Conservation (phyloP, 1,140 invertebrate genomes). For the Drosophila parvula region DNA sequence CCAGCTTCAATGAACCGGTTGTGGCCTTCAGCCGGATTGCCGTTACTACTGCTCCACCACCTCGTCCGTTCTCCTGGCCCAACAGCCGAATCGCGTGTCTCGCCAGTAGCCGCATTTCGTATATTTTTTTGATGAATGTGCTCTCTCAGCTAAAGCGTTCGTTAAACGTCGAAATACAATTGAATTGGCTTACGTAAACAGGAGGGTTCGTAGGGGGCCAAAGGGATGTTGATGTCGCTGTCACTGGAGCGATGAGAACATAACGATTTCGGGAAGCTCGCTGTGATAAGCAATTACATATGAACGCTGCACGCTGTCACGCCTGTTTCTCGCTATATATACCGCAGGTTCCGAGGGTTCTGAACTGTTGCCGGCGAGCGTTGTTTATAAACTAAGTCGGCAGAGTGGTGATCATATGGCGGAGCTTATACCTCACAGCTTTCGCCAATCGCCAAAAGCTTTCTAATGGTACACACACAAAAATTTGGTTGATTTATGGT, state of each 20-base stretch:
- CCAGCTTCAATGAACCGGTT: conserved; percentile 71
- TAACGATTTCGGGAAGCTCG: conserved; percentile 50
- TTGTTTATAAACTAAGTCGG: conserved; percentile 72
- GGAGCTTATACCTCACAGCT: conserved; percentile 38
- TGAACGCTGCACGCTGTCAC: conserved; percentile 27
- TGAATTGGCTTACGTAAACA: conserved; percentile 62
- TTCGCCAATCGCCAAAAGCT: conserved; percentile 45
- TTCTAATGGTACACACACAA: background rate
- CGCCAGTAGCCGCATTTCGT: conserved; percentile 56
- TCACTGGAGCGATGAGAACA: conserved; percentile 44
- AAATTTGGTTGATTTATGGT: background rate
- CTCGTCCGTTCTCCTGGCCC: conserved; percentile 34
- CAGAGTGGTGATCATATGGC: conserved; percentile 54
- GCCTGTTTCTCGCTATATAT: background rate
- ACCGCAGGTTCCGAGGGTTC: conserved; percentile 15
- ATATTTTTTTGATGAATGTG: conserved; percentile 48
- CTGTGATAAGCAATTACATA: conserved; percentile 69
- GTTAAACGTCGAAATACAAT: conserved; percentile 13
- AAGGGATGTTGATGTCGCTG: conserved; percentile 21
- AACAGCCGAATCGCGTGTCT: conserved; percentile 57
- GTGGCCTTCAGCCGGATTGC: conserved; percentile 47
- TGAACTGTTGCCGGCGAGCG: conserved; percentile 45
- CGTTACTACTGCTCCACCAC: conserved; percentile 10
- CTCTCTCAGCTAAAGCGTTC: conserved; percentile 19
- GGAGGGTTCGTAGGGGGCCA: conserved; percentile 29